These are phyloP conservation scores for Drosophila testacea DNA, from an alignment of 2,888 invertebrate genomes.

Conservation along the genomic window DNA sequence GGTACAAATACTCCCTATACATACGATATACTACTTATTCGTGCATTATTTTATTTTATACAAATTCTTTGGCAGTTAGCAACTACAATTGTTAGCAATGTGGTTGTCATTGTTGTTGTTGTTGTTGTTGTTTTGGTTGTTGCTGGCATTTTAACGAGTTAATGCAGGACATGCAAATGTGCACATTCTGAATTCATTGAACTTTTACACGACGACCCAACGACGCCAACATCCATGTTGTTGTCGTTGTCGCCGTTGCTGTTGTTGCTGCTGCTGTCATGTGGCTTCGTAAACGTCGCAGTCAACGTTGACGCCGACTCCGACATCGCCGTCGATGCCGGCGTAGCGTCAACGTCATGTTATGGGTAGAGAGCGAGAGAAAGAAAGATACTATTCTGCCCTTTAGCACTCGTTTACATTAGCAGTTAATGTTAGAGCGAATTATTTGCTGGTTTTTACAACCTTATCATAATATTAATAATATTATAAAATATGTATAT, in stretches of 20 bases:
- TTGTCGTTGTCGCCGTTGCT: constrained; percentile 8
- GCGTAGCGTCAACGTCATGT: constrained; percentile 8
- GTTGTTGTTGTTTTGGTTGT: constrained; percentile 28
- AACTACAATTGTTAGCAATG: constrained; percentile 47
- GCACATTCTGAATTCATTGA: constrained; percentile 80
- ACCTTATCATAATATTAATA: background rate
- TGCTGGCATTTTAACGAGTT: constrained; percentile 80
- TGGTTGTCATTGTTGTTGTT: constrained; percentile 29
- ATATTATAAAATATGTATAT: background rate
- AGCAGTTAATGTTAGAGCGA: background rate
- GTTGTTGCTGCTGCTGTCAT: constrained; percentile 22
- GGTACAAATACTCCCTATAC: constrained; percentile 2
- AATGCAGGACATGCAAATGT: constrained; percentile 82
- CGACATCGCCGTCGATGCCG: background rate
- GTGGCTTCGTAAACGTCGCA: constrained; percentile 27
- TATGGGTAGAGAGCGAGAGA: background rate
- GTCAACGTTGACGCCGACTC: constrained; percentile 2
- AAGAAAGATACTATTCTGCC: background rate
- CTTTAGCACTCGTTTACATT: constrained; percentile 1
- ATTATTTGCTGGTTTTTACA: background rate
- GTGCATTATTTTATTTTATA: constrained; percentile 70
- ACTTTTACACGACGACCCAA: constrained; percentile 65
- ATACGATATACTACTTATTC: constrained; percentile 22
- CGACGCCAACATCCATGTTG: constrained; percentile 39
- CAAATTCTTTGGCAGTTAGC: constrained; percentile 62